Base-by-base conservation (phyloP, 2,113 vertebrate genomes). In the Petroica traversi region DNA sequence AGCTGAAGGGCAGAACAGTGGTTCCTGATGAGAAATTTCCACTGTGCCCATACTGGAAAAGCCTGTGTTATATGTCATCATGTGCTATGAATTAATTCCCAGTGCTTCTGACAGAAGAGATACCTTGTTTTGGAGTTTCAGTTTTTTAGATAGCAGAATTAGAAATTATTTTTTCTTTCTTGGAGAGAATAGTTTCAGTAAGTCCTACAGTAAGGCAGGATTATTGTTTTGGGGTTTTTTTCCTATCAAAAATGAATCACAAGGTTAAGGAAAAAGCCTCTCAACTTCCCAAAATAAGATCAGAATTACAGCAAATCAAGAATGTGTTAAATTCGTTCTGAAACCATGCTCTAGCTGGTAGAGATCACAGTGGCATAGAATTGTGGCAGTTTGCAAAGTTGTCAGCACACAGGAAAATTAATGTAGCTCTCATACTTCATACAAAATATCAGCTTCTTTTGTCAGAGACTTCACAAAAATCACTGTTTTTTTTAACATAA, bases 381-480 rank as follows among this genome's bases (percentile, higher is more conserved):
- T 41, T 62, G 46, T 83, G 49, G 46, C 76, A 41, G 25, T 89
- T 68, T 73, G 46, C n/a, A 48, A 79, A 86, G 58, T 4, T 79
- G 80, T 83, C 41, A 63, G 51, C n/a, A 80, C 73, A 38, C 41
- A 59, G 41, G 29, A 58, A 41, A 6, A 3, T 64, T 45, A 40
- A 18, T 4, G 10, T 80, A 62, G 67, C 11, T 83, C 14, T 68
- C 13, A 61, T 23, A 24, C 19, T 68, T 82, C 9, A 6, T 59
- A 24, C 12, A 19, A 74, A 77, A 52, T 61, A 34, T 25, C 54
- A 64, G 67, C 63, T 81, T 92, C 80, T 85, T 13, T 5, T 73
- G 29, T 90, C 92, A 92, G 64, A 86, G 86, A 66, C 67, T 79
- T 94, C 51, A 52, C 52, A 92, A 89, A 95, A 92, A 61, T 28